Percentiles rank a stretch among this genome's conserved stretches.
Evolutionary conservation across 2,797 vertebrate genomes (phyloP).

Genomic region (Sebastes minor): DNA sequence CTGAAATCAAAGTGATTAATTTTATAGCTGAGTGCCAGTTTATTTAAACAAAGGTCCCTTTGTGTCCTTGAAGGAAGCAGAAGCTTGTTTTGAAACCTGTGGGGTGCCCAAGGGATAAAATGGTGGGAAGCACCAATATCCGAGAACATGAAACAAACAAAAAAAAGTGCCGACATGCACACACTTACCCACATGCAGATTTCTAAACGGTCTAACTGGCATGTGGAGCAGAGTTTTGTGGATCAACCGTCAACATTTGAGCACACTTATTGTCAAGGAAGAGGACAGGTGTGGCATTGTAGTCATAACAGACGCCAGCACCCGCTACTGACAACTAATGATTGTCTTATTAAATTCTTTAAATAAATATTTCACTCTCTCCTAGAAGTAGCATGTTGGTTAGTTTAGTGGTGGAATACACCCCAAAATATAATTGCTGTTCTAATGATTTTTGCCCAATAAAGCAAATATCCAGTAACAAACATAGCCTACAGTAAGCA

Average conservation of each 20-base stretch:
- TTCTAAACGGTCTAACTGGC: not conserved
- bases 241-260: not conserved
- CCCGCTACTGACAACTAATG: not conserved
- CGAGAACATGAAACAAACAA: not conserved
- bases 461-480: not conserved
- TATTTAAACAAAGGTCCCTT: conserved; percentile 51
- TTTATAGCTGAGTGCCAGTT: conserved; percentile 23
- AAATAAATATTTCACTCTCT: not conserved
- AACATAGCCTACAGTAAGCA: not conserved
- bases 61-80: conserved; percentile 33
- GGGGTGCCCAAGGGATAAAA: conserved; percentile 10
- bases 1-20: conserved; percentile 55
- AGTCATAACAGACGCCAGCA: conserved; percentile 14
- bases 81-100: conserved; percentile 44
- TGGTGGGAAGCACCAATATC: conserved; percentile 7
- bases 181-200: not conserved
- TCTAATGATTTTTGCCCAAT: not conserved
- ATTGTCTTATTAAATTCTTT: conserved; percentile 5
- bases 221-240: not conserved
- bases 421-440: not conserved
- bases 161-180: not conserved
- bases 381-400: not conserved
- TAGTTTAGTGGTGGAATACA: not conserved
- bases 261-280: conserved; percentile 9
- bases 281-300: conserved; percentile 49